These are phyloP conservation scores for Ephialtes manifestator DNA, from an alignment of 2,888 invertebrate genomes.

Conservation along the genomic window DNA sequence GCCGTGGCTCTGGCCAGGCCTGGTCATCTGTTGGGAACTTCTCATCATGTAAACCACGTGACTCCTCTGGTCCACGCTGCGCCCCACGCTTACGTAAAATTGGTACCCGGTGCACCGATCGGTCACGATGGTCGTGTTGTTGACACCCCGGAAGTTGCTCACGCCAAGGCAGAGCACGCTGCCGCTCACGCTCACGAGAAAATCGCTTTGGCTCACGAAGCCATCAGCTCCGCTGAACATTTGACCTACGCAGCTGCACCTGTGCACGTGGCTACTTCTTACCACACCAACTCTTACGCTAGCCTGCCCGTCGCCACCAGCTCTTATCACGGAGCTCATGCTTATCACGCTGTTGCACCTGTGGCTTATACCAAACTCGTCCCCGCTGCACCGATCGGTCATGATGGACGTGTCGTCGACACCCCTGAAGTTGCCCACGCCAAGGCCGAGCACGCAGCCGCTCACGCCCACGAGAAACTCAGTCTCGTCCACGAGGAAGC, in stretches of 20 bases:
- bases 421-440: slow-evolving; percentile 77
- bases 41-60: slow-evolving; percentile 45
- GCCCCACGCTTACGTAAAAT: slow-evolving; percentile 45
- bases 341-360: slow-evolving; percentile 61
- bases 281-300: slow-evolving; percentile 25
- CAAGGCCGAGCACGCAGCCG: slow-evolving; percentile 77
- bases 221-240: not conserved
- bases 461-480: slow-evolving; percentile 75
- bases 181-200: slow-evolving; percentile 61
- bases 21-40: slow-evolving; percentile 35
- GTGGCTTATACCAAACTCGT: slow-evolving; percentile 60
- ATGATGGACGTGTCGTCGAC: slow-evolving; percentile 76
- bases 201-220: slow-evolving; percentile 48
- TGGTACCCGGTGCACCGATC: slow-evolving; percentile 69
- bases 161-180: slow-evolving; percentile 77
- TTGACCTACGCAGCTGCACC: slow-evolving; percentile 21
- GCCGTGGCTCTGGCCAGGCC: slow-evolving; percentile 68
- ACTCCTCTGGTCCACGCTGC: slow-evolving; percentile 43
- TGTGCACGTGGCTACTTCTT: not conserved
- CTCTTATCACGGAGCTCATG: slow-evolving; percentile 58
- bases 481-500: slow-evolving; percentile 64
- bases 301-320: slow-evolving; percentile 39
- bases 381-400: slow-evolving; percentile 74
- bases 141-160: slow-evolving; percentile 77
- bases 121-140: slow-evolving; percentile 74